phyloP scores from a whole-genome alignment of 1,140 invertebrate species.

The Neodiprion fabricii region DNA sequence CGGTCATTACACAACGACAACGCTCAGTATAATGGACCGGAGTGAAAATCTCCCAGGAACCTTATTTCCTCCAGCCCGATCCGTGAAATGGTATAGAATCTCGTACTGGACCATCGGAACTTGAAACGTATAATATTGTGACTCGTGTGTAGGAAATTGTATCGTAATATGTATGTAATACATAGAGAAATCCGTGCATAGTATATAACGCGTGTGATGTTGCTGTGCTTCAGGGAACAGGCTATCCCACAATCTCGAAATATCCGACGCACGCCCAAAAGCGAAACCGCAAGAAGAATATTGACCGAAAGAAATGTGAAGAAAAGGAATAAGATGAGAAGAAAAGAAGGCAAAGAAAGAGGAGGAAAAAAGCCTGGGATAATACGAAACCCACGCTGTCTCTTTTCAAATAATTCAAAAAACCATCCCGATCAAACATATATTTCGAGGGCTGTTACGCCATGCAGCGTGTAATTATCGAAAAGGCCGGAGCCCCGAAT shows the following conservation, averaged over 20 bases:
- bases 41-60: too few species aligned
- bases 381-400: slow-evolving; percentile 55
- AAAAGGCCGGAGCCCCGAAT: slow-evolving; percentile 53
- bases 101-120: not conserved
- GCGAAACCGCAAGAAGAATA: slow-evolving; percentile 26
- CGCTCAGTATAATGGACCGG: not conserved
- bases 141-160: too few species aligned
- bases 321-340: slow-evolving; percentile 15
- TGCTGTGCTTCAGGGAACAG: not conserved
- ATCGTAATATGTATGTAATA: too few species aligned
- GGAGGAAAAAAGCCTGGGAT: slow-evolving; percentile 43
- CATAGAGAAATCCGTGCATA: too few species aligned
- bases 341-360: slow-evolving; percentile 18
- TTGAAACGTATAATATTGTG: not conserved
- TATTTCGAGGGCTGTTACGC: slow-evolving; percentile 57
- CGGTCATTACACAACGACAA: not conserved
- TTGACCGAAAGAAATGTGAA: not conserved
- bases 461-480: slow-evolving; percentile 62
- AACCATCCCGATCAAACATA: slow-evolving; percentile 62
- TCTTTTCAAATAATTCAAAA: slow-evolving; percentile 65
- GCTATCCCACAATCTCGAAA: slow-evolving; percentile 3
- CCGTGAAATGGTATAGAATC: not conserved
- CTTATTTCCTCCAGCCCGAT: not conserved
- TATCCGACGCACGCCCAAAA: not conserved
- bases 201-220: too few species aligned